phyloP scores from a whole-genome alignment of 2,888 invertebrate genomes.

The Pristionchus fissidentatus region DNA sequence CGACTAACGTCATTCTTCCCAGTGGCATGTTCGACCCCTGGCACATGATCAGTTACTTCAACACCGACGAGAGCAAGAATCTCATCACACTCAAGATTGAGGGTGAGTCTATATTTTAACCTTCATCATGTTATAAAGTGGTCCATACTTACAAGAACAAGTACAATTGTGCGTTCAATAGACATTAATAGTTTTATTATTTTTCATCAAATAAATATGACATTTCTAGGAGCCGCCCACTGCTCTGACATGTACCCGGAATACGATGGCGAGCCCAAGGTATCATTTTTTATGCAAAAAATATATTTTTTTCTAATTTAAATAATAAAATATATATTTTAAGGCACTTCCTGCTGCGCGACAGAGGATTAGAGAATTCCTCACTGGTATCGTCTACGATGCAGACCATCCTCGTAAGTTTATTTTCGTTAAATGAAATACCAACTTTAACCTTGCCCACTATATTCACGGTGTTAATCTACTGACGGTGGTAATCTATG shows the following conservation, averaged over 20 bases:
- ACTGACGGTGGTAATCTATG: too few species aligned
- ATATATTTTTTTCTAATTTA: too few species aligned
- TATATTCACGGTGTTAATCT: too few species aligned
- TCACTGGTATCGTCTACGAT: conserved; percentile 8
- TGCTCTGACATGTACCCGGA: conserved; percentile 71
- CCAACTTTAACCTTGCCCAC: too few species aligned
- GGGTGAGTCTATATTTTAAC: conserved; percentile 50
- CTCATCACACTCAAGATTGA: conserved; percentile 58
- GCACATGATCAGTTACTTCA: conserved; percentile 62
- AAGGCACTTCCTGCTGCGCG: conserved; percentile 61
- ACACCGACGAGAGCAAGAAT: conserved; percentile 55
- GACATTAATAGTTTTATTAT: not conserved
- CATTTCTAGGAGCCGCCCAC: conserved; percentile 64
- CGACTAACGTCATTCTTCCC: conserved; percentile 62
- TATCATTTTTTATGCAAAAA: too few species aligned
- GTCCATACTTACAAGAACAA: too few species aligned
- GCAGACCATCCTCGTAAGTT: conserved; percentile 16
- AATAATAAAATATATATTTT: too few species aligned
- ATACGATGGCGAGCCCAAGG: conserved; percentile 64
- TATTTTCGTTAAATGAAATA: too few species aligned
- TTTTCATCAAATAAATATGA: not conserved
- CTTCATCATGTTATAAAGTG: too few species aligned
- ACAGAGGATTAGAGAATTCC: conserved; percentile 39
- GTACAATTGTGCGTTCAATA: too few species aligned
- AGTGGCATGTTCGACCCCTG: conserved; percentile 64